Evolutionary conservation across 1,140 invertebrate genomes (phyloP).

Genomic region (Tyrophagus putrescentiae): DNA sequence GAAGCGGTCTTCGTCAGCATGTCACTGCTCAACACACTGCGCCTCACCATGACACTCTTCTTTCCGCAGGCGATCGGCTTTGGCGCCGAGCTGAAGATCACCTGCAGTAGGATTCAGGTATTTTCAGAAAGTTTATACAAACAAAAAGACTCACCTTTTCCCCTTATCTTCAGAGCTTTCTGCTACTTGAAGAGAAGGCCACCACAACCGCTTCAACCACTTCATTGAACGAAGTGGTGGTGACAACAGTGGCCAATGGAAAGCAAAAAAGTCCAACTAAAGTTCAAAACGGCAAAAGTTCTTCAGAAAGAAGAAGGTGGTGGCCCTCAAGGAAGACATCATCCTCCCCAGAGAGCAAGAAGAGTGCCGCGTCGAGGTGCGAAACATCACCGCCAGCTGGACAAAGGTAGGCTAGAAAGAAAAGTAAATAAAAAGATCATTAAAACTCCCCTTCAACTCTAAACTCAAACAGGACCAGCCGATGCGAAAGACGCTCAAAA

Average conservation of each 20-base stretch:
- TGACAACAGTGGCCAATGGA: background rate
- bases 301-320: background rate
- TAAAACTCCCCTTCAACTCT: background rate
- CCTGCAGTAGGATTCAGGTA: conserved; percentile 43
- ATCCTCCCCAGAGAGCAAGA: background rate
- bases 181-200: background rate
- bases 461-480: background rate
- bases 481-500: conserved; percentile 22
- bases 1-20: conserved; percentile 60
- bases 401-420: conserved; percentile 28
- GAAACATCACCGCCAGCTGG: conserved; percentile 33
- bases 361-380: background rate
- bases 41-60: conserved; percentile 48
- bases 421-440: no score
- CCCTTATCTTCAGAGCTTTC: no score
- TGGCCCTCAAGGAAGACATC: background rate
- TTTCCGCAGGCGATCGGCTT: conserved; percentile 53
- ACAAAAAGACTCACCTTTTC: background rate
- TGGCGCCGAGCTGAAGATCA: conserved; percentile 39
- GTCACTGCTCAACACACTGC: conserved; percentile 51
- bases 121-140: conserved; percentile 2
- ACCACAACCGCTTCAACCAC: background rate
- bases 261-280: background rate
- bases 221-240: background rate
- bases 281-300: background rate